Evolutionary conservation across 1,140 invertebrate genomes (phyloP), one percentile per base, ranked within the genome.

Genomic region (Dufourea novaeangliae): DNA sequence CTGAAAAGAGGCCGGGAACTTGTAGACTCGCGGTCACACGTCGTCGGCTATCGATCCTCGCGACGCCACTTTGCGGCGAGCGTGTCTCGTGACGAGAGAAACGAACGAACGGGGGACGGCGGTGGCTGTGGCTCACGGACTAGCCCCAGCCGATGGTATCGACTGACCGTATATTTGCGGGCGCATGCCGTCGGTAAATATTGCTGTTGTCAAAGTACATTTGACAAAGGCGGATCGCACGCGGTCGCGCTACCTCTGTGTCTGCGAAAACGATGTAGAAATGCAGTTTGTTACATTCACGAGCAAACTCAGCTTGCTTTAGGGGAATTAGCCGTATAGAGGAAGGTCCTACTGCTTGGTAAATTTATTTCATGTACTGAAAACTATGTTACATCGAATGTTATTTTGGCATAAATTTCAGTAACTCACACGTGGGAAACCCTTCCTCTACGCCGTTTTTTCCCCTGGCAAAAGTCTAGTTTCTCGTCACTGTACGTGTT

Each of bases 1-100:
- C 64, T 76, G 54, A 69, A 76, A 76, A 69, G 41, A 76, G 66
- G 54, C 64, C 41, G 41, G 32, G 41, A 76, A 61, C 54, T 76
- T 61, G 64, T 61, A 37, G 64, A 77, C 57, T 34, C n/a, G 56
- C 56, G 56, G 27, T 34, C 57, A 62, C 56, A 41, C 67, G 67
- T 68, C 57, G 67, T 71, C 67, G 32, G 14, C 25, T 71, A 77
- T 77, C 75, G 68, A 77, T 77, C 57, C 32, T 34, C 41, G n/a
- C 44, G 57, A 44, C 68, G 44, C 56, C 68, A 71, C 44, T 77
- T 71, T 71, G 67, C n/a, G 74, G 66, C 12, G 41, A 32, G 34
- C 14, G 56, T 69, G 74, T 70, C 32, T 54, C 66, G 56, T 22
- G 57, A 54, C 67, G 39, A 50, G 32, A 22, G 22, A 76, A 44